These are phyloP conservation scores for Anguilla marmorata DNA, from an alignment of 2,797 vertebrate species.

Conservation along the genomic window DNA sequence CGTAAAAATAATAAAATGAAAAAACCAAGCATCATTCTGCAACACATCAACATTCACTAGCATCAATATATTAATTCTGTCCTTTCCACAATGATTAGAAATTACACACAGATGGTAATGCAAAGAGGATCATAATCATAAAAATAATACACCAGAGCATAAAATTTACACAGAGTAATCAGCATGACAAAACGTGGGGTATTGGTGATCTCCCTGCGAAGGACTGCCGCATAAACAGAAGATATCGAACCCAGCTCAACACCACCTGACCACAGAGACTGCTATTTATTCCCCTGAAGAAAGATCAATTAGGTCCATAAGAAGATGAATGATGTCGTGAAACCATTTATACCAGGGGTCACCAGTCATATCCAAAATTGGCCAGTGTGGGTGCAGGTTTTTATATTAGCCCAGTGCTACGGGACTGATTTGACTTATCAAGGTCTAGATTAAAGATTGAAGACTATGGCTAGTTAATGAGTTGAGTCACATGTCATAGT, in stretches of 20 bases:
- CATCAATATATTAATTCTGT: background rate
- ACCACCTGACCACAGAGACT: background rate
- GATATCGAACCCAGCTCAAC: background rate
- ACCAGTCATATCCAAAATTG: too few relatives aligned
- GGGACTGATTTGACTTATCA: too few relatives aligned
- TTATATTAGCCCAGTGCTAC: too few relatives aligned
- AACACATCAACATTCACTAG: background rate
- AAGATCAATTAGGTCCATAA: constrained; percentile 20
- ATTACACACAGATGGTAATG: background rate
- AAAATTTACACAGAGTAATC: background rate
- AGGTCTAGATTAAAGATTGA: too few relatives aligned
- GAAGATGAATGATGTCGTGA: background rate
- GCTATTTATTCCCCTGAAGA: background rate
- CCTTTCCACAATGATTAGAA: background rate
- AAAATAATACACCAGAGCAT: background rate
- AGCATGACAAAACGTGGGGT: background rate
- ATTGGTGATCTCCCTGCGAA: background rate
- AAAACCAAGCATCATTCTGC: background rate
- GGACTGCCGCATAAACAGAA: background rate
- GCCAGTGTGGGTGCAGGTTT: too few relatives aligned
- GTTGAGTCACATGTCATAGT: too few relatives aligned
- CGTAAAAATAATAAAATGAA: background rate
- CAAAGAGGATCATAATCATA: background rate
- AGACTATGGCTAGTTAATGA: too few relatives aligned
- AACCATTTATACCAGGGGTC: background rate